Percentiles rank a stretch among this genome's conserved stretches.
Evolutionary conservation across 2,113 vertebrate genomes (phyloP).

Genomic region (Xenotilapia flavipinnis): DNA sequence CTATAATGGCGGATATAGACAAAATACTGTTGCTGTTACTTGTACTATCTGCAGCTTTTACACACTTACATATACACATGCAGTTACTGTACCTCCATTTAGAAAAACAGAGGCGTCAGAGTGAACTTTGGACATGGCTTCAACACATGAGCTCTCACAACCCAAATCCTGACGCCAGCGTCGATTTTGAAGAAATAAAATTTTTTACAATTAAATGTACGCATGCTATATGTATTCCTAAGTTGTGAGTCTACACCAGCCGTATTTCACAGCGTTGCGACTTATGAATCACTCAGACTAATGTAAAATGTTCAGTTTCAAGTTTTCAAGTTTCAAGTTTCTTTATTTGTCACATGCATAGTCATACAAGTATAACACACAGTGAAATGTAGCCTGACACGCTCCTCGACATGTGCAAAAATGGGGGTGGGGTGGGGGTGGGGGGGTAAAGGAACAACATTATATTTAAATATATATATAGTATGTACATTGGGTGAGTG

Average conservation of each 20-base stretch:
- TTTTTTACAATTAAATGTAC: not conserved
- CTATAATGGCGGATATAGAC: not conserved
- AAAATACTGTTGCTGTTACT: not conserved
- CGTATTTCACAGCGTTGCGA: not conserved
- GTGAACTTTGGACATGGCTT: not conserved
- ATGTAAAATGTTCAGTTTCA: not conserved
- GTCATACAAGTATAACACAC: too few species aligned
- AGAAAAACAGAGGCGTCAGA: not conserved
- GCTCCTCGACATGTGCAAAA: too few species aligned
- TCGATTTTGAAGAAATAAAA: rapidly evolving
- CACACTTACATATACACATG: not conserved
- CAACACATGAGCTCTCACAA: not conserved
- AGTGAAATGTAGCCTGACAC: too few species aligned
- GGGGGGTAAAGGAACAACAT: too few species aligned
- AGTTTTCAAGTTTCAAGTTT: too few species aligned
- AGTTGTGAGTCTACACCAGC: not conserved
- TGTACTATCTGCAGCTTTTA: not conserved
- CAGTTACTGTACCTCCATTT: not conserved
- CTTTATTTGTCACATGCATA: too few species aligned
- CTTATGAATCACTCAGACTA: not conserved
- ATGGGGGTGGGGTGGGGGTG: too few species aligned
- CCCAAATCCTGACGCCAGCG: not conserved
- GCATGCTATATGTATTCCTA: not conserved
- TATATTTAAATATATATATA: too few species aligned
- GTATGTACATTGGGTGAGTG: too few species aligned